A percentile compares a stretch with the other conserved stretches of the same genome.
phyloP scores from a whole-genome alignment of 2,113 vertebrate species.

The Paramormyrops kingsleyae region DNA sequence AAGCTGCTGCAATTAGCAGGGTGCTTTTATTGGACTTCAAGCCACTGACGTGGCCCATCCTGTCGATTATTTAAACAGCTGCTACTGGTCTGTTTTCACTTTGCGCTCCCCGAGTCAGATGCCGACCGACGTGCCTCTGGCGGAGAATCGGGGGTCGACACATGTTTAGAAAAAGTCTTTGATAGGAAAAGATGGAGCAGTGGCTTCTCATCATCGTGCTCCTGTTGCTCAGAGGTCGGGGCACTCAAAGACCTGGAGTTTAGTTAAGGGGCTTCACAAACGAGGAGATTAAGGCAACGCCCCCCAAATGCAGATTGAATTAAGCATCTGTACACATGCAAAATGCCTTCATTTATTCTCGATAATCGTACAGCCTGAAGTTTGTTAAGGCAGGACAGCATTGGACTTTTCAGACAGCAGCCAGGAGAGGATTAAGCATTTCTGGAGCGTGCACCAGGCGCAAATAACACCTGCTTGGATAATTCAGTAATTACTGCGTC shows the following conservation, averaged over 20 bases:
- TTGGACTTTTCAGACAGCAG: not conserved
- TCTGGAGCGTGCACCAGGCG: not conserved
- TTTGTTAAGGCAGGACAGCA: not conserved
- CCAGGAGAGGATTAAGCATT: not conserved
- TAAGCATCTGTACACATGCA: not conserved
- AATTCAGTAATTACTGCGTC: not conserved
- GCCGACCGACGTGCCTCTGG: not conserved
- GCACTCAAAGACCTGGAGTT: not conserved
- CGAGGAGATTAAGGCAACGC: not conserved
- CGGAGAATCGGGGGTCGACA: not conserved
- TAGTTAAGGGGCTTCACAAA: not conserved
- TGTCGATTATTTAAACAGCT: conserved; percentile 6
- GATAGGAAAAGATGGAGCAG: not conserved
- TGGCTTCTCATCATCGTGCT: not conserved
- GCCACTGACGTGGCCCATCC: not conserved
- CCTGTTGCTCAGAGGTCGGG: not conserved
- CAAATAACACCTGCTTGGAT: not conserved
- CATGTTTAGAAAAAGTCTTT: not conserved
- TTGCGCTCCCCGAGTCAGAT: not conserved
- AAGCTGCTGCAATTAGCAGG: not conserved
- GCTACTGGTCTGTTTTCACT: not conserved
- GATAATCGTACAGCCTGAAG: not conserved
- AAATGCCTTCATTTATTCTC: not conserved
- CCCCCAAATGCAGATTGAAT: not conserved
- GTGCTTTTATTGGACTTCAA: not conserved